Percentiles rank a stretch among this genome's conserved stretches.
Conservation (phyloP, 2,113 vertebrate genomes). For the Prolemur simus region DNA sequence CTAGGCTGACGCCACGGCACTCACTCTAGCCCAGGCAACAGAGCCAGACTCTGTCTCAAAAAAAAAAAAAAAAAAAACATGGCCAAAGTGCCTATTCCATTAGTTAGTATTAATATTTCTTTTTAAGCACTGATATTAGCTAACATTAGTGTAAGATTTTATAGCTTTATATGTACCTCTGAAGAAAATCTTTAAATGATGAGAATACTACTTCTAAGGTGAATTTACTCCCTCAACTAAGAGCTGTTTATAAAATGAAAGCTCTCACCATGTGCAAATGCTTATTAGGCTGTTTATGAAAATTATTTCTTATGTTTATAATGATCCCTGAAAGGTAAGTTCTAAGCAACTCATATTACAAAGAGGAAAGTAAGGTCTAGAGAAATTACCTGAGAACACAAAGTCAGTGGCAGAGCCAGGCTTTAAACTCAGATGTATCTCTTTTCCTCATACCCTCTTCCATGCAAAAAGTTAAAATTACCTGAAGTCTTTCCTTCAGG, state of each 20-base stretch:
- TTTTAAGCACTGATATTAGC: neutral
- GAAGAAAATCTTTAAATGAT: neutral
- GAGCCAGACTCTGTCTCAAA: too few species aligned
- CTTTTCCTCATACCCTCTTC: neutral
- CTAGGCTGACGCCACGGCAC: too few species aligned
- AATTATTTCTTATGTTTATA: neutral
- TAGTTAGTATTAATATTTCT: neutral
- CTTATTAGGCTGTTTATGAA: neutral
- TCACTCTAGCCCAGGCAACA: too few species aligned
- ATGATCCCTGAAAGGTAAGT: neutral
- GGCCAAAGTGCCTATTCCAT: neutral
- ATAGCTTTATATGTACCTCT: neutral
- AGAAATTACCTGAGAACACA: neutral
- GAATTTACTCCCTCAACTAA: neutral
- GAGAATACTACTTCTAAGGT: neutral
- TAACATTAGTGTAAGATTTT: neutral
- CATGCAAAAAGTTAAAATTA: slow-evolving; percentile 66
- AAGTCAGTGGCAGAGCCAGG: neutral
- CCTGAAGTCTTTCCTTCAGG: slow-evolving; percentile 93
- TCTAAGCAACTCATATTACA: neutral
- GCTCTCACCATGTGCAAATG: neutral
- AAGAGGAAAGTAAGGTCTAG: neutral
- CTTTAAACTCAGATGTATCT: neutral
- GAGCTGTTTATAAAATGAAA: neutral
- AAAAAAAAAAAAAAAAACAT: too few species aligned